Conservation (phyloP, 2,797 vertebrate genomes). For the Rousettus madagascariensis region DNA sequence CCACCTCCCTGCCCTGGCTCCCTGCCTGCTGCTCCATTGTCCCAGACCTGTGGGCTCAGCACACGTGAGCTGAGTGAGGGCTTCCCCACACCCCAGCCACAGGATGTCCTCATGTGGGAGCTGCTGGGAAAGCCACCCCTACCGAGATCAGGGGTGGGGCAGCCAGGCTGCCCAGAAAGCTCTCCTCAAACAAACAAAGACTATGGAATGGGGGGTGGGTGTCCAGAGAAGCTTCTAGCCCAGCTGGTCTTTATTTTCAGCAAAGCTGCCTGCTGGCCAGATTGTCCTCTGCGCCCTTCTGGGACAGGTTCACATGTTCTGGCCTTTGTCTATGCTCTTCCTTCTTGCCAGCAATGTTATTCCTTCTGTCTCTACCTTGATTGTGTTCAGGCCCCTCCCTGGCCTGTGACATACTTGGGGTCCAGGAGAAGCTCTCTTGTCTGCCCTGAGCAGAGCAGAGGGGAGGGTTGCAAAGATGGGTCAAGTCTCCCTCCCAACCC, state of each 20-base stretch:
- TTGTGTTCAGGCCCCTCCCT: background rate
- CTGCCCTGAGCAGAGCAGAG: background rate
- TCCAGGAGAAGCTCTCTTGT: background rate
- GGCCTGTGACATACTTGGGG: background rate
- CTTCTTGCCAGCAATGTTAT: background rate
- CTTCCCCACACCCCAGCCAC: slow-evolving; percentile 49
- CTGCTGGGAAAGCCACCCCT: slow-evolving; percentile 77
- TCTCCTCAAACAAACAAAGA: slow-evolving; percentile 52
- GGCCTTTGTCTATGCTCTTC: background rate
- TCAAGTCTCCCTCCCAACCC: too few relatives aligned
- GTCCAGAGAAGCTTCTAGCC: slow-evolving; percentile 53
- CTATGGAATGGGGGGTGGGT: background rate
- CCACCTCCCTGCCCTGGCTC: background rate
- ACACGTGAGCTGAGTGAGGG: slow-evolving; percentile 60
- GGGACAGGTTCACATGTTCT: background rate
- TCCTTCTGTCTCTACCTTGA: background rate
- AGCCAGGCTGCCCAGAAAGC: slow-evolving; percentile 41
- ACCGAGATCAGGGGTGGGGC: background rate
- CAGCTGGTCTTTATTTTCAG: background rate
- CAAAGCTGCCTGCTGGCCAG: background rate
- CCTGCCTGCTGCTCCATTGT: slow-evolving; percentile 50
- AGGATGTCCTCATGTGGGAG: slow-evolving; percentile 72
- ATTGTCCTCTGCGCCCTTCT: background rate
- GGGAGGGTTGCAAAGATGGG: background rate
- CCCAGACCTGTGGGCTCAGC: slow-evolving; percentile 68